A percentile compares a stretch with the other conserved stretches of the same genome.
Evolutionary conservation across 2,797 vertebrate species (phyloP).

Genomic region (Crossoptilon crossoptilon): DNA sequence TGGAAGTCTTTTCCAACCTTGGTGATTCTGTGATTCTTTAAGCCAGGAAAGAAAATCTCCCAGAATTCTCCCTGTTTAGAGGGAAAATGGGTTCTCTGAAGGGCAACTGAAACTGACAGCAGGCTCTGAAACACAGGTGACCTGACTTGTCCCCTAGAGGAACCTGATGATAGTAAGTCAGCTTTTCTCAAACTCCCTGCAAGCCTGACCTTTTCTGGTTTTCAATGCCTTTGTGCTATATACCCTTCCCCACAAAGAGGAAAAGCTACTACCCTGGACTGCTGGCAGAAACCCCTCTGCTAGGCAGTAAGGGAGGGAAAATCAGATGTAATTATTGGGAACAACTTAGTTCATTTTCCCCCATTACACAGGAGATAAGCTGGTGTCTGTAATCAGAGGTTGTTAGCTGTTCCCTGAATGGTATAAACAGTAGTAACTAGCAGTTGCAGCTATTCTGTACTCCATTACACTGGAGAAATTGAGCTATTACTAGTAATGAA

Average conservation of each 20-base stretch:
- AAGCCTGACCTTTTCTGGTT: conserved; percentile 20
- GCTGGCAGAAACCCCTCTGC: background rate
- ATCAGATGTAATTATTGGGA: background rate
- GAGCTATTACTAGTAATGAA: background rate
- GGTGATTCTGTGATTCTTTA: background rate
- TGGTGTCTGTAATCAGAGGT: background rate
- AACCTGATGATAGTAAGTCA: background rate
- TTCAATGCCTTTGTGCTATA: conserved; percentile 5
- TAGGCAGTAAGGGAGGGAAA: background rate
- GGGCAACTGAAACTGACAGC: background rate
- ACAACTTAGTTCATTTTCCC: background rate
- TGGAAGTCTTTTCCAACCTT: too few species aligned
- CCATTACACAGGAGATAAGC: background rate
- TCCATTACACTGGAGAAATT: background rate
- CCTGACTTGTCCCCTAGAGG: background rate
- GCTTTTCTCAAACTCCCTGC: background rate
- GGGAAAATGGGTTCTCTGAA: background rate
- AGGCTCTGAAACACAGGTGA: background rate
- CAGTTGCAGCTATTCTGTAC: background rate
- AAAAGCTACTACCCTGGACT: background rate
- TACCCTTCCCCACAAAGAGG: background rate
- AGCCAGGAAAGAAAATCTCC: background rate
- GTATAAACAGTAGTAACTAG: background rate
- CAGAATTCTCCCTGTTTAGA: background rate
- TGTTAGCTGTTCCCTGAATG: background rate